Evolutionary conservation across 2,888 invertebrate genomes (phyloP).

Genomic region (Caenorhabditis wallacei): DNA sequence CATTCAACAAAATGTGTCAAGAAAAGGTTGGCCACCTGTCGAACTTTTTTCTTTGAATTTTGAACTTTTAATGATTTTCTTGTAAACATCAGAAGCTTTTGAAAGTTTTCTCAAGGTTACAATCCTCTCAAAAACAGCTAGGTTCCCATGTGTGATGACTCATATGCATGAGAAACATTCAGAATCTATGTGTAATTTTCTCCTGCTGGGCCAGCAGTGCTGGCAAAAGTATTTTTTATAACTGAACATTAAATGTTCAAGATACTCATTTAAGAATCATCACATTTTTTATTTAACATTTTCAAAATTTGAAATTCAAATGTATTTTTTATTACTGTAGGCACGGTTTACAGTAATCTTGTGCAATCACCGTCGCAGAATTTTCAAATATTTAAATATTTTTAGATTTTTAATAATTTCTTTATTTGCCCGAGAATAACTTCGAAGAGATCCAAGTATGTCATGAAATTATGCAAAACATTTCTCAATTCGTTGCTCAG

Average conservation of each 20-base stretch:
- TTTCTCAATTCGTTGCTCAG: conserved; percentile 1
- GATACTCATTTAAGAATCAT: too few relatives aligned
- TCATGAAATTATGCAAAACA: conserved; percentile 26
- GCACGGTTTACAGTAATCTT: not conserved
- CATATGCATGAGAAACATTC: conserved; percentile 1
- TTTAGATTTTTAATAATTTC: not conserved
- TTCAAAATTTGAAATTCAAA: too few relatives aligned
- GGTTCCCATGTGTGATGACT: not conserved
- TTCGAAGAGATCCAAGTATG: too few relatives aligned
- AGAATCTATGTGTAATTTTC: not conserved
- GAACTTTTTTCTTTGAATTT: conserved; percentile 1
- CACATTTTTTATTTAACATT: too few relatives aligned
- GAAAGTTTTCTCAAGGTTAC: not conserved
- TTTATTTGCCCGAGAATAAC: not conserved
- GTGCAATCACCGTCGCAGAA: not conserved
- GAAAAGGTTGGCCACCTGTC: conserved; percentile 25
- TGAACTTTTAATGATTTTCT: not conserved
- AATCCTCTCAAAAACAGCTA: not conserved
- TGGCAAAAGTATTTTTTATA: not conserved
- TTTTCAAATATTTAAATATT: not conserved
- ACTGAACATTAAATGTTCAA: too few relatives aligned
- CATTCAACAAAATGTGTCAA: conserved; percentile 37
- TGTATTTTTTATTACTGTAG: not conserved
- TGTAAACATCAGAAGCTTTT: not conserved
- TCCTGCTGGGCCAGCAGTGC: too few relatives aligned